Conservation (phyloP, 2,113 vertebrate genomes). For the Pangasianodon hypophthalmus region DNA sequence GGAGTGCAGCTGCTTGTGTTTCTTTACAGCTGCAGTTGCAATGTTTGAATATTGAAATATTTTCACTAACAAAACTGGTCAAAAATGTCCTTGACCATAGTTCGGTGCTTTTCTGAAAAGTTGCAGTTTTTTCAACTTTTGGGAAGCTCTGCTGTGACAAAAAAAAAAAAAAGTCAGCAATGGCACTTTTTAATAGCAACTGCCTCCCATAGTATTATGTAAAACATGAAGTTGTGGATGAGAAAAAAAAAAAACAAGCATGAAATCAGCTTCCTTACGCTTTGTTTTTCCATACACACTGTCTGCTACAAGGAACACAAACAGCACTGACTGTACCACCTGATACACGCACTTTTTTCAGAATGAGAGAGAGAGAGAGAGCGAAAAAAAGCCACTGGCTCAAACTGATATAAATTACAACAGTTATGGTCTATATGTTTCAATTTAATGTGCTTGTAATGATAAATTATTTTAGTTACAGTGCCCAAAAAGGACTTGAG, state of each 20-base stretch:
- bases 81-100: not conserved
- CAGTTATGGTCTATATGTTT: constrained; percentile 78
- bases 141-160: not conserved
- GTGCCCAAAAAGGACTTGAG: constrained; percentile 76
- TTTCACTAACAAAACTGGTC: not conserved
- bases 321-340: not conserved
- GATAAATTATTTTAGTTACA: constrained; percentile 80
- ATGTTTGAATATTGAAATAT: not conserved
- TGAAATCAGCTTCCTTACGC: not conserved
- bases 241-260: not conserved
- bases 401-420: constrained; percentile 79
- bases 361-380: too few relatives aligned
- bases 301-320: not conserved
- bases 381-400: constrained; percentile 40
- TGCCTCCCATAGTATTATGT: not conserved
- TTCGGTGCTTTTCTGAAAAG: not conserved
- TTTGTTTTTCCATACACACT: not conserved
- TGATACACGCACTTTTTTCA: not conserved
- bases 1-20: not conserved
- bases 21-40: not conserved
- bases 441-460: constrained; percentile 82
- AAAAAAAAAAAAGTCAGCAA: not conserved
- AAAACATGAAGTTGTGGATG: not conserved
- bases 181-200: not conserved
- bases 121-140: not conserved